Conservation (phyloP, 2,113 vertebrate genomes). For the Austrofundulus limnaeus region DNA sequence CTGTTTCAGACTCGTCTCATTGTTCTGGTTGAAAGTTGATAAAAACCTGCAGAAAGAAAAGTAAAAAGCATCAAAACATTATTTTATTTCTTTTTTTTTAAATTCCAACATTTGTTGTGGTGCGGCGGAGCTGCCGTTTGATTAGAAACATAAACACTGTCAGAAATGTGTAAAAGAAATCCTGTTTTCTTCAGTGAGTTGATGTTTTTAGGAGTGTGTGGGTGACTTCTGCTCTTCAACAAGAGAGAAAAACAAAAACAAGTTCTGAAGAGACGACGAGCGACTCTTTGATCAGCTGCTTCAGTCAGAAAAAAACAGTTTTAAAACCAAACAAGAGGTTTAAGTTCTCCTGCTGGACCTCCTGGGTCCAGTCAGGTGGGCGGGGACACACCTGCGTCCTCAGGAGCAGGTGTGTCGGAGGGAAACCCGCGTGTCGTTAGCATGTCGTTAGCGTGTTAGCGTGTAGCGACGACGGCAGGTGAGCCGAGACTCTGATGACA, state of each 20-base stretch:
- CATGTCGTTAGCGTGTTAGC: no score
- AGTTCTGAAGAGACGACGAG: neutral
- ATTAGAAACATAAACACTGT: neutral
- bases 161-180: neutral
- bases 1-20: no score
- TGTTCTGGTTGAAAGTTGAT: no score
- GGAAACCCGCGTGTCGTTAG: neutral
- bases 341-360: no score
- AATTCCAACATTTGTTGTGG: neutral
- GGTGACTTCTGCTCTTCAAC: neutral
- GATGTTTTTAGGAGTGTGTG: neutral
- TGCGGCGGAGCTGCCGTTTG: neutral
- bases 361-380: no score
- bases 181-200: neutral
- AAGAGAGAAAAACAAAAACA: neutral
- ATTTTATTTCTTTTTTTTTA: no score
- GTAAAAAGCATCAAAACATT: no score
- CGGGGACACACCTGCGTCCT: neutral
- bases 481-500: conserved; percentile 20
- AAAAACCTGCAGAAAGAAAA: no score
- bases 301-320: neutral
- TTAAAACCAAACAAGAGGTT: no score
- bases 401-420: no score
- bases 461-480: conserved; percentile 19
- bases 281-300: neutral